A percentile compares a stretch with the other conserved stretches of the same genome.
Conservation (phyloP, 1,140 invertebrate genomes). For the Coenobita brevimanus region DNA sequence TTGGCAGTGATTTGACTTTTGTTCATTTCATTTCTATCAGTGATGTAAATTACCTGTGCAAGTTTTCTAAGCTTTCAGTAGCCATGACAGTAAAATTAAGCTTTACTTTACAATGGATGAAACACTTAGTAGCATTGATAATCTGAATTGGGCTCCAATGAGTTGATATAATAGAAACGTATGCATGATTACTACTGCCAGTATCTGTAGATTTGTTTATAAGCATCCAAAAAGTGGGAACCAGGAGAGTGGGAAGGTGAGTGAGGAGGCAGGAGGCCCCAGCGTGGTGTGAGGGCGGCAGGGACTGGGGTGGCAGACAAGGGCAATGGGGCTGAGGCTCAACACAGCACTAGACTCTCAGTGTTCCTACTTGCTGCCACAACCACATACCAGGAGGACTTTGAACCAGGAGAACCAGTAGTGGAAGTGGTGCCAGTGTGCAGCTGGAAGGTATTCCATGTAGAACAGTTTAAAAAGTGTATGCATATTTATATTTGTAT, state of each 20-base stretch:
- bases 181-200: background rate
- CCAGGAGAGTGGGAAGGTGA: background rate
- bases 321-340: constrained; percentile 57
- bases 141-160: constrained; percentile 27
- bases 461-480: constrained; percentile 34
- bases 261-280: constrained; percentile 6
- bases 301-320: constrained; percentile 16
- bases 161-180: background rate
- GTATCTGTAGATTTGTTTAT: too few species aligned
- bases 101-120: constrained; percentile 37
- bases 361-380: constrained; percentile 64
- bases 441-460: constrained; percentile 56
- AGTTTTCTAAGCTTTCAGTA: constrained; percentile 54
- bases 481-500: constrained; percentile 27
- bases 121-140: constrained; percentile 2
- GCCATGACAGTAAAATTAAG: constrained; percentile 60
- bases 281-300: constrained; percentile 11
- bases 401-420: constrained; percentile 9
- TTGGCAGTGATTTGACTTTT: background rate
- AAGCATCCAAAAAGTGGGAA: background rate
- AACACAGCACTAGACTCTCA: constrained; percentile 59
- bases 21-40: constrained; percentile 27
- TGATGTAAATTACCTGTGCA: constrained; percentile 40
- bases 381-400: constrained; percentile 22
- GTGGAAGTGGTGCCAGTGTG: constrained; percentile 47